These are phyloP conservation scores for Meta bourneti DNA, from an alignment of 2,888 invertebrate species.

Conservation along the genomic window DNA sequence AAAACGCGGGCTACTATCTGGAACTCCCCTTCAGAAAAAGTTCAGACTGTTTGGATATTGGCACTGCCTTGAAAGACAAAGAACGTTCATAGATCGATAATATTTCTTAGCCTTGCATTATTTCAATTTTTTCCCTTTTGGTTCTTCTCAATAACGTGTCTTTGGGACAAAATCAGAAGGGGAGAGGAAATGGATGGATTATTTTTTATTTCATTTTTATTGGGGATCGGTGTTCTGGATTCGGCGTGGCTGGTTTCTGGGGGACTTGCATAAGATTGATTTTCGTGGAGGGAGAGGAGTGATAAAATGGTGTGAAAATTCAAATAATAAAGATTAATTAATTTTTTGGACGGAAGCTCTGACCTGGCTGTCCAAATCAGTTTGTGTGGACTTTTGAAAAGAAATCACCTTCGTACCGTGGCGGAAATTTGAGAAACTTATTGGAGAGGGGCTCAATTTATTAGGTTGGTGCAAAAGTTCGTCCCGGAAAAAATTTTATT, in stretches of 20 bases:
- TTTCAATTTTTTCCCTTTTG: conserved; percentile 39
- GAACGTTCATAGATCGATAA: conserved; percentile 66
- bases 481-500: neutral
- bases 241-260: conserved; percentile 17
- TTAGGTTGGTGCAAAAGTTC: neutral
- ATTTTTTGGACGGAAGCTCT: conserved; percentile 1
- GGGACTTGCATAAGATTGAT: conserved; percentile 14
- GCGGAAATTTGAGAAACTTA: too few relatives aligned
- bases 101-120: conserved; percentile 61
- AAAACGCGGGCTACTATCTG: conserved; percentile 20
- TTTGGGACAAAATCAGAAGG: conserved; percentile 58
- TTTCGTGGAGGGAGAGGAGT: neutral
- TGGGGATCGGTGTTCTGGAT: neutral
- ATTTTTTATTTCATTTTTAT: conserved; percentile 40
- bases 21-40: conserved; percentile 51
- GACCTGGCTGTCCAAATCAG: neutral
- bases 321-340: conserved; percentile 30
- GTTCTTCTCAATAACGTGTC: conserved; percentile 66
- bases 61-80: conserved; percentile 70
- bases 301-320: neutral
- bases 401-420: neutral
- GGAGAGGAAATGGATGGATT: conserved; percentile 47
- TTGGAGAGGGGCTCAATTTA: too few relatives aligned
- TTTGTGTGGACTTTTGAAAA: neutral
- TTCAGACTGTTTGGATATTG: conserved; percentile 71